Conservation (phyloP, 2,888 invertebrate species). For the Nomada hirtipes region DNA sequence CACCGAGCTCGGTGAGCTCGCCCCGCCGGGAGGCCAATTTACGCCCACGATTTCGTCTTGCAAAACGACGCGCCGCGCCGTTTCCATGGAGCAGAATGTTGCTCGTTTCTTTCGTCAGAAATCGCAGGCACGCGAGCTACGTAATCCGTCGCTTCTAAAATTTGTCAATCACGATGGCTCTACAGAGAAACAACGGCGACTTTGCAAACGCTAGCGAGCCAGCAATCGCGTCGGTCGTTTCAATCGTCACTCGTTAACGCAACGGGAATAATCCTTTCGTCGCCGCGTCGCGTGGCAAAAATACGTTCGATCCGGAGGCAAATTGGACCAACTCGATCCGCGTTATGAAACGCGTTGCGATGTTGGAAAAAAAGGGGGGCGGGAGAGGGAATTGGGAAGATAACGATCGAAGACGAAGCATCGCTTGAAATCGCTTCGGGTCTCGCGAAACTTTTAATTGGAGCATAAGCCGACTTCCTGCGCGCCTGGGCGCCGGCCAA, state of each 20-base stretch:
- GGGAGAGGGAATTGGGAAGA: conserved; percentile 4
- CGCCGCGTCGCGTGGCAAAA: neutral
- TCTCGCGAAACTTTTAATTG: conserved; percentile 64
- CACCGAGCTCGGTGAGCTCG: neutral
- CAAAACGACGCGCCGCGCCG: neutral
- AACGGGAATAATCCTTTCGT: too few relatives aligned
- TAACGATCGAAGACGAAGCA: conserved; percentile 39
- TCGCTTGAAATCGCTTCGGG: conserved; percentile 50
- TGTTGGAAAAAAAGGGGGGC: neutral
- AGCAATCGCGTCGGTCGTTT: neutral
- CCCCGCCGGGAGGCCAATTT: neutral
- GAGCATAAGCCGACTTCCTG: conserved; percentile 53
- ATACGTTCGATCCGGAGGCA: neutral
- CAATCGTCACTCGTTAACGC: conserved; percentile 19
- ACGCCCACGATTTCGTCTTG: conserved; percentile 2
- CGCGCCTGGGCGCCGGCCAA: conserved; percentile 9
- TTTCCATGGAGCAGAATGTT: neutral
- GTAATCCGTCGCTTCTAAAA: too few relatives aligned
- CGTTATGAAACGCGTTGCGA: neutral
- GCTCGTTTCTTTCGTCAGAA: neutral
- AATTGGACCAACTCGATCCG: conserved; percentile 15
- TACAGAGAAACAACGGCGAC: neutral
- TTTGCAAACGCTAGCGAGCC: neutral
- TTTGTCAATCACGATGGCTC: too few relatives aligned
- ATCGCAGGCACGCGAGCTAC: too few relatives aligned